phyloP scores from a whole-genome alignment of 2,888 invertebrate species.

The Lydus trimaculatus region DNA sequence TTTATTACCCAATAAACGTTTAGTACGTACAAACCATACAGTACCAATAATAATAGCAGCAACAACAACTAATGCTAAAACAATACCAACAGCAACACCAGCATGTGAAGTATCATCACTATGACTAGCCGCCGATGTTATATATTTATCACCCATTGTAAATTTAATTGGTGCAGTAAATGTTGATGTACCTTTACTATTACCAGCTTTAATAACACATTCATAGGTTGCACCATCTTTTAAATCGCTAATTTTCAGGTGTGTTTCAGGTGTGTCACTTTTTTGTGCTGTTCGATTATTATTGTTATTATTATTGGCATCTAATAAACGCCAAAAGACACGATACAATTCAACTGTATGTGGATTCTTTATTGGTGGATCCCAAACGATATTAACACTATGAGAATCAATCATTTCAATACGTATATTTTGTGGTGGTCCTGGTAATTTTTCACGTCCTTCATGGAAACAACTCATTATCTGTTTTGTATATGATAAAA shows the following conservation, averaged over 20 bases:
- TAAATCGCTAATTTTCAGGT: constrained; percentile 73
- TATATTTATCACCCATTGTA: constrained; percentile 76
- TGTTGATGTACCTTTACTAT: constrained; percentile 72
- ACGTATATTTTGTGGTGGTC: constrained; percentile 76
- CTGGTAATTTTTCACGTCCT: constrained; percentile 76
- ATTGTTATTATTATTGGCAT: constrained; percentile 52
- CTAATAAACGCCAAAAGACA: constrained; percentile 79
- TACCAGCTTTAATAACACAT: constrained; percentile 83
- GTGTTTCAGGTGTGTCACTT: constrained; percentile 76
- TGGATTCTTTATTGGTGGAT: constrained; percentile 82
- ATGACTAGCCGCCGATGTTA: constrained; percentile 71
- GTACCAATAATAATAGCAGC: constrained; percentile 69
- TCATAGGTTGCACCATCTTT: constrained; percentile 79
- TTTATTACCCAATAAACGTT: constrained; percentile 70
- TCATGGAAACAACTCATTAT: constrained; percentile 86
- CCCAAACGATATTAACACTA: constrained; percentile 73
- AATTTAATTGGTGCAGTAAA: constrained; percentile 78
- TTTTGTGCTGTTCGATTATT: constrained; percentile 64
- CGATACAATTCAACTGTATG: constrained; percentile 83
- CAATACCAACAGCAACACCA: constrained; percentile 71
- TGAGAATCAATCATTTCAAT: constrained; percentile 66
- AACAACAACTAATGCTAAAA: constrained; percentile 69
- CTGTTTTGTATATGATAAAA: constrained; percentile 73
- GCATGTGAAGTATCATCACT: constrained; percentile 64
- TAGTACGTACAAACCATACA: constrained; percentile 69